Evolutionary conservation across 2,113 vertebrate species (phyloP), one percentile per base, ranked within the genome.

Genomic region (Muntiacus reevesi): DNA sequence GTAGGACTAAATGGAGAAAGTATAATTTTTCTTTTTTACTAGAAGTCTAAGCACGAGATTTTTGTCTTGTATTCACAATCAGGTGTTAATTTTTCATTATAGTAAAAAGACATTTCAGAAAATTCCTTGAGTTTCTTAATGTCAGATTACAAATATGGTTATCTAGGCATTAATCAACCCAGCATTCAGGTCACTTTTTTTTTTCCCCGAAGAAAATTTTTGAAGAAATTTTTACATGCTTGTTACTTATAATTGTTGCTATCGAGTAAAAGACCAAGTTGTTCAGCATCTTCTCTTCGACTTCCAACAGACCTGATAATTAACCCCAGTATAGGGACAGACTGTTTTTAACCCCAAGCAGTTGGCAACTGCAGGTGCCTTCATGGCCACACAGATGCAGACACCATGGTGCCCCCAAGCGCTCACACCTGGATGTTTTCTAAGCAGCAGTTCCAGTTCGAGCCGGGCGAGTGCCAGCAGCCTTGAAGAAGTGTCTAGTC

Each of bases 81-180:
- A 86, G 23, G 59, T 90, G 40, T 83, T 96, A 16, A 67, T 82
- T 95, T 87, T 62, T 78, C 5, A 40, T 95, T 84, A 59, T 71
- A 28, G 40, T 79, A 57, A 57, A 89, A 89, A 95, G 36, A 88
- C 30, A 91, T 91, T 59, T 93, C 57, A 96, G 89, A 91, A 88
- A 93, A 86, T 83, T 93, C 45, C 30, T 57, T 57, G 10, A 52
- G 28, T 95, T 96, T 86, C 78, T 92, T 91, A 89, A 94, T 92
- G n/a, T 81, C 54, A 89, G 55, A 57, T 45, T 94, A 27, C 67
- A 93, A 50, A 88, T 52, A 33, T 95, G 23, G 45, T 45, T 95
- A 74, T 76, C 45, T 95, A 36, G 17, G 36, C 81, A 91, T 89
- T 95, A 67, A 83, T 90, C 52, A 91, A 43, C 14, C 2, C 47